Percentiles rank a stretch among this genome's conserved stretches.
phyloP scores from a whole-genome alignment of 1,140 invertebrate species.

The Eupeodes corollae region DNA sequence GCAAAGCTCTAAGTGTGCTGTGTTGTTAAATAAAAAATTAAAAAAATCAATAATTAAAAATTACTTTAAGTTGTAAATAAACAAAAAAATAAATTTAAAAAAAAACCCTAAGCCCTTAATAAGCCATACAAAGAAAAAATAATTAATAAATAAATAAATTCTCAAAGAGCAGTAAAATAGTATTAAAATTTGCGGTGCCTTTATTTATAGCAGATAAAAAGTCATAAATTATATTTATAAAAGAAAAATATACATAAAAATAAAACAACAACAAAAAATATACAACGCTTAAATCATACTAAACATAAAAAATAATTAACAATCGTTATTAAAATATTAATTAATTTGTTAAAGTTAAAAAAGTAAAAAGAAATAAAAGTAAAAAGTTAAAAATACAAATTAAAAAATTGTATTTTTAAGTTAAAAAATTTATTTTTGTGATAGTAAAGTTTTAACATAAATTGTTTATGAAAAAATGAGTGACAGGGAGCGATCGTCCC shows the following conservation, averaged over 20 bases:
- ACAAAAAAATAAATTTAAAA: background rate
- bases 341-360: background rate
- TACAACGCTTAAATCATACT: slow-evolving; percentile 2
- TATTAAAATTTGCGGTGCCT: slow-evolving; percentile 30
- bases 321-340: background rate
- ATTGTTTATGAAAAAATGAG: slow-evolving; percentile 49
- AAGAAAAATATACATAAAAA: slow-evolving; percentile 22
- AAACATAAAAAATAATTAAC: background rate
- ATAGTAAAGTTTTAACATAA: slow-evolving; percentile 31
- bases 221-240: slow-evolving; percentile 2
- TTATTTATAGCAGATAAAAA: slow-evolving; percentile 25
- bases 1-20: no score
- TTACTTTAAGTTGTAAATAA: background rate
- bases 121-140: no score
- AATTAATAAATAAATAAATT: no score
- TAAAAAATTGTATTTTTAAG: background rate
- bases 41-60: no score
- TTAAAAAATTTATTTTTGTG: slow-evolving; percentile 10
- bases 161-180: no score
- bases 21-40: background rate
- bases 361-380: background rate
- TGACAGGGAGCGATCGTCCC: slow-evolving; percentile 66
- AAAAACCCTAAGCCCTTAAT: background rate
- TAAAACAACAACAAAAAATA: slow-evolving; percentile 8
- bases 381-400: background rate